Conservation (phyloP, 2,113 vertebrate genomes). For the Nipponia nippon region DNA sequence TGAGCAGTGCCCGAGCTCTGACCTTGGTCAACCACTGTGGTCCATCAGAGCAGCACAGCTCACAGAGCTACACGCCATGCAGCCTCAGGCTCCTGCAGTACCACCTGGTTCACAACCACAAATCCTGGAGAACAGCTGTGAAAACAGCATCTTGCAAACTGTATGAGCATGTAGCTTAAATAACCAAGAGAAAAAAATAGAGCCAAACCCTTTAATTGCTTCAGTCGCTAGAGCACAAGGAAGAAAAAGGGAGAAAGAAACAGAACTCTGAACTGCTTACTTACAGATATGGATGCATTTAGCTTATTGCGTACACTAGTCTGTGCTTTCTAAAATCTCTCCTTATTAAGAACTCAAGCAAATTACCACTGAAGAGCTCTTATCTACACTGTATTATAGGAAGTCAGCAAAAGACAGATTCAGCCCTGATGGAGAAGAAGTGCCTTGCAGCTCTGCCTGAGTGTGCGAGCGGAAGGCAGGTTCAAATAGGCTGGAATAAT, state of each 20-base stretch:
- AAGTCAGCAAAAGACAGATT: conserved; percentile 38
- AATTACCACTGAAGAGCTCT: conserved; percentile 57
- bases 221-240: not conserved
- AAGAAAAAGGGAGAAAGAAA: not conserved
- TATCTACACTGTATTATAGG: not conserved
- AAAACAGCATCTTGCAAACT: not conserved
- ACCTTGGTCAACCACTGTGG: accelerated
- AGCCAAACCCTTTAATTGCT: not conserved
- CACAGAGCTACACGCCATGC: accelerated
- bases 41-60: not conserved
- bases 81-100: not conserved
- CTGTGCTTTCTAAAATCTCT: conserved; percentile 11
- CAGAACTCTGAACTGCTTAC: not conserved
- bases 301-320: not conserved
- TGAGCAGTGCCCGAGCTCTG: not conserved
- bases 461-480: not conserved
- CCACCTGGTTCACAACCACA: not conserved
- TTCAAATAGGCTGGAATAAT: conserved; percentile 37
- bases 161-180: not conserved
- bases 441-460: not conserved
- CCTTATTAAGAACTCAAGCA: conserved; percentile 25
- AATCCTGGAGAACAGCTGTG: not conserved
- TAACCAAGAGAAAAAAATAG: not conserved
- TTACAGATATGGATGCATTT: not conserved
- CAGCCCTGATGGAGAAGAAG: conserved; percentile 12